Conservation (phyloP, 1,140 invertebrate genomes). For the Ctenoplectra terminalis region DNA sequence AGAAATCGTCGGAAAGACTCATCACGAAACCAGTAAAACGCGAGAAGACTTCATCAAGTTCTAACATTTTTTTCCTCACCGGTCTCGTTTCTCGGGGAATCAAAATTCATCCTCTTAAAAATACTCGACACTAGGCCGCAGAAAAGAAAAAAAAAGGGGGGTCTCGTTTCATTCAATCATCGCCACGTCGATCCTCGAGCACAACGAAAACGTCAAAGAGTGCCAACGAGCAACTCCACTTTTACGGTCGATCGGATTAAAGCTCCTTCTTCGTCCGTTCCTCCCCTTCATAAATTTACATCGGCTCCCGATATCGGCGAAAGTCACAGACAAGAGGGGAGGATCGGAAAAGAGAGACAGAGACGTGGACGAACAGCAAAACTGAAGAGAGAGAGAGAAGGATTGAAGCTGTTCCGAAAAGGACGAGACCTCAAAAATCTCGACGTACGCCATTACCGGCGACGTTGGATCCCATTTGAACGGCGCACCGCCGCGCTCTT, state of each 20-base stretch:
- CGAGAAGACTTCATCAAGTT: background rate
- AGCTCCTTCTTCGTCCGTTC: background rate
- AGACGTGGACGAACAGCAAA: background rate
- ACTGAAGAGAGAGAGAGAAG: background rate
- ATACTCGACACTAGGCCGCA: too few species aligned
- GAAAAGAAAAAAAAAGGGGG: too few species aligned
- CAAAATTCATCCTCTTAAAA: background rate
- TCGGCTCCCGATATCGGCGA: slow-evolving; percentile 22
- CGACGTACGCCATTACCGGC: slow-evolving; percentile 63
- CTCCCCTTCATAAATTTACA: slow-evolving; percentile 40
- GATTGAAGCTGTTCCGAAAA: slow-evolving; percentile 54
- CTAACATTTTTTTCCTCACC: background rate
- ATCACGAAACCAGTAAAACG: background rate
- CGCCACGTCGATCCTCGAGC: background rate
- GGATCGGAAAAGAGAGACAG: background rate
- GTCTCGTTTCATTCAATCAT: slow-evolving; percentile 18
- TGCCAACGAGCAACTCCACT: background rate
- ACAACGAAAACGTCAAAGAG: background rate
- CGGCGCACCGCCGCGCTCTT: slow-evolving; percentile 38
- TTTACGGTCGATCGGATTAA: slow-evolving; percentile 31
- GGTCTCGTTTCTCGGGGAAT: background rate
- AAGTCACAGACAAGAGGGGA: background rate
- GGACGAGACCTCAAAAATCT: slow-evolving; percentile 65
- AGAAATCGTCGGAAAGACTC: background rate
- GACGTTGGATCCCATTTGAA: slow-evolving; percentile 72